phyloP scores from a whole-genome alignment of 1,140 invertebrate genomes.

The Cydia fagiglandana region DNA sequence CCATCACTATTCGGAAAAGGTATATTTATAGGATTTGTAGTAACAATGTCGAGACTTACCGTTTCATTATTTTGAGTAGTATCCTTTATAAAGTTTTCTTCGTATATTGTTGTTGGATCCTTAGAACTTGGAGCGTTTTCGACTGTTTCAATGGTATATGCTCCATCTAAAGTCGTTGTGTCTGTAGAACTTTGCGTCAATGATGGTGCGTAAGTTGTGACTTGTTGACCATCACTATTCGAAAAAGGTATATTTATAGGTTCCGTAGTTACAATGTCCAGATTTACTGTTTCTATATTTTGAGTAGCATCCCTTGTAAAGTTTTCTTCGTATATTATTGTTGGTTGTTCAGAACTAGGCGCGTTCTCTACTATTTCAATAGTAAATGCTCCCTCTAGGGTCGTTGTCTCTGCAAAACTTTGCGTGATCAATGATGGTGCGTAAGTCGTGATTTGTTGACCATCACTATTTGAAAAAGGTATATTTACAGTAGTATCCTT shows the following conservation, averaged over 20 bases:
- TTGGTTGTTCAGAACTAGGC: too few relatives aligned
- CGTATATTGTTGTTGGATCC: background rate
- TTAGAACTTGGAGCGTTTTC: background rate
- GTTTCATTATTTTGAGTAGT: background rate
- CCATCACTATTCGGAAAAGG: background rate
- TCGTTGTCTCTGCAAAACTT: background rate
- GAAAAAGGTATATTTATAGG: background rate
- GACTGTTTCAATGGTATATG: background rate
- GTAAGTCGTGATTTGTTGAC: background rate
- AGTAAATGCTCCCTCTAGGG: background rate
- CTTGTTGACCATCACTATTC: too few relatives aligned
- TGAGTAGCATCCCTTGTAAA: too few relatives aligned
- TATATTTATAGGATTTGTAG: background rate
- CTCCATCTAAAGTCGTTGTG: background rate
- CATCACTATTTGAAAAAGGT: background rate
- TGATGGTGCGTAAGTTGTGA: too few relatives aligned
- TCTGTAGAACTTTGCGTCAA: too few relatives aligned
- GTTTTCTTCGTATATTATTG: too few relatives aligned
- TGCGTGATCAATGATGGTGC: background rate
- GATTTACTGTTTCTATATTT: too few relatives aligned
- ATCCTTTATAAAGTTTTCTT: background rate
- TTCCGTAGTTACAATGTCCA: too few relatives aligned
- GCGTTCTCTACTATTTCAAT: background rate
- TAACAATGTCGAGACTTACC: background rate
- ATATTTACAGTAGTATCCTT: background rate